phyloP scores from a whole-genome alignment of 1,140 invertebrate species.

The Coelopa frigida region DNA sequence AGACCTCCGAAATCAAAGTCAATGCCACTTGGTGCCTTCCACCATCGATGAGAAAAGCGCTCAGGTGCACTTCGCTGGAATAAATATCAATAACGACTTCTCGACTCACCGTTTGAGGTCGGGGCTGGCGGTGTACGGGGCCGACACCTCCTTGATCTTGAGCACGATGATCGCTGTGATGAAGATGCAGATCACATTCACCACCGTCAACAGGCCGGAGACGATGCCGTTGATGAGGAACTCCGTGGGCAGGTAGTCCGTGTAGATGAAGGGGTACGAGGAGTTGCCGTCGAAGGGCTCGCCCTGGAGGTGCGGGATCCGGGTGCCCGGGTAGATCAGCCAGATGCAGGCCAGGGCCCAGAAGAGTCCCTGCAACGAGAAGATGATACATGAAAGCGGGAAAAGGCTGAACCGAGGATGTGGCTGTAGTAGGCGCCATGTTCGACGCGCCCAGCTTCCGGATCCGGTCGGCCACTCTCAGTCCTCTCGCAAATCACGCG shows the following conservation, averaged over 20 bases:
- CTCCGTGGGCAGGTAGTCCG: slow-evolving; percentile 65
- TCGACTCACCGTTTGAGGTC: slow-evolving; percentile 56
- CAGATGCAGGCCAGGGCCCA: slow-evolving; percentile 67
- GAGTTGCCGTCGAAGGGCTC: slow-evolving; percentile 56
- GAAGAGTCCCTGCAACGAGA: slow-evolving; percentile 56
- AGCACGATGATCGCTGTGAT: slow-evolving; percentile 72
- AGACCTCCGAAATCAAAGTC: no score
- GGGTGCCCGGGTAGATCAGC: slow-evolving; percentile 56
- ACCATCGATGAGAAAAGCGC: no score
- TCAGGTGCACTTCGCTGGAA: no score
- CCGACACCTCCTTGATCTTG: slow-evolving; percentile 83
- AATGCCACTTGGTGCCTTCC: no score
- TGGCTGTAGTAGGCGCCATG: no score
- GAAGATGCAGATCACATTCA: slow-evolving; percentile 81
- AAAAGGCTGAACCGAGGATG: no score
- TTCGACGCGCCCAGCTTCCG: no score
- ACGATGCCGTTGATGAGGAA: slow-evolving; percentile 70
- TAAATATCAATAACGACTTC: no score
- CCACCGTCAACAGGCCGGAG: slow-evolving; percentile 68
- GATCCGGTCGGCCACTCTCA: no score
- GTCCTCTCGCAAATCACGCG: no score
- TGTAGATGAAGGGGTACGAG: slow-evolving; percentile 59
- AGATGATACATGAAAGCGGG: no score
- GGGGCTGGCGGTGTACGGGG: slow-evolving; percentile 67
- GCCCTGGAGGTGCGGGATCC: slow-evolving; percentile 60